Conservation (phyloP, 2,888 invertebrate species). For the Tenthredo mesomela region DNA sequence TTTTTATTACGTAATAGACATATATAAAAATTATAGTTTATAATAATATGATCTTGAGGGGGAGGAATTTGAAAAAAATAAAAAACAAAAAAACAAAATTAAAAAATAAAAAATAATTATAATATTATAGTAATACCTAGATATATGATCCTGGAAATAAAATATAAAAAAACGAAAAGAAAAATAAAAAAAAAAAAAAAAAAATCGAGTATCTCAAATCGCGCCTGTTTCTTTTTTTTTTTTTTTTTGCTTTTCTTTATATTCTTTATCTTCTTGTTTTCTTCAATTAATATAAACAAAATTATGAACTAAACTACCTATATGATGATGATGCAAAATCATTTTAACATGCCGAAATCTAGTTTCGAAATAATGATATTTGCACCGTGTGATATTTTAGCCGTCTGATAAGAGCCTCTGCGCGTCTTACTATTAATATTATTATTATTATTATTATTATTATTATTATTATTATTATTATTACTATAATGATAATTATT, state of each 20-base stretch:
- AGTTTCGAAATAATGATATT: slow-evolving; percentile 3
- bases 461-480: background rate
- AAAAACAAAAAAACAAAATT: slow-evolving; percentile 14
- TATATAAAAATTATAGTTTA: slow-evolving; percentile 53
- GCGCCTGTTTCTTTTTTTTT: background rate
- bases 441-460: background rate
- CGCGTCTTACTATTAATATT: background rate
- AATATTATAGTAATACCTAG: background rate
- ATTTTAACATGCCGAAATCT: background rate
- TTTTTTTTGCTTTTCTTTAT: background rate
- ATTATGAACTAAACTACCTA: background rate
- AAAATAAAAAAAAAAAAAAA: background rate
- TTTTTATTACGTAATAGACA: slow-evolving; percentile 53
- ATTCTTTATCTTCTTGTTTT: no score
- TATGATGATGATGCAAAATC: background rate
- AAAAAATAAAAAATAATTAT: slow-evolving; percentile 26
- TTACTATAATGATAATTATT: background rate
- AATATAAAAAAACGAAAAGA: background rate
- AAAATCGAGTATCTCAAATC: background rate
- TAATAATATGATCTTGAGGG: slow-evolving; percentile 24
- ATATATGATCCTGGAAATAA: background rate
- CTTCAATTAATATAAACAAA: background rate
- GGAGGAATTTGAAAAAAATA: slow-evolving; percentile 37
- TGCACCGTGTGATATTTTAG: background rate
- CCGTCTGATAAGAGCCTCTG: slow-evolving; percentile 10